Base-by-base conservation (phyloP, 2,888 invertebrate genomes). In the Podotricha telesiphe region DNA sequence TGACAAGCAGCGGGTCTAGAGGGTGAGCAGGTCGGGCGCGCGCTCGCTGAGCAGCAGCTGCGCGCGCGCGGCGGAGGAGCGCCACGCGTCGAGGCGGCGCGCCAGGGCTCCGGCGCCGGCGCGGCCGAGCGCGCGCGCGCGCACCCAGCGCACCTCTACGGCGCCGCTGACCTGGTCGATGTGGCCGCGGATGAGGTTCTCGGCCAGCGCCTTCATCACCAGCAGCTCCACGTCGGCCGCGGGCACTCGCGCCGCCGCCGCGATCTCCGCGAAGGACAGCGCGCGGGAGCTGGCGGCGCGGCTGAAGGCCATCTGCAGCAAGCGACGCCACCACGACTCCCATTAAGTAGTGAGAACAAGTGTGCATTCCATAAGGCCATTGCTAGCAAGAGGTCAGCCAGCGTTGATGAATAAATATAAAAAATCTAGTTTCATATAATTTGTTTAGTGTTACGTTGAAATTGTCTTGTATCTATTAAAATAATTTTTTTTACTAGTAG, bases 161-260 rank as follows among this genome's bases (percentile, higher is more conserved):
- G 77, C 80, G 15, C 80, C 81, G 62, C 76, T 83, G 74, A 91
- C 91, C 93, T 99, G 98, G 93, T 99, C 99, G 75, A 99, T 99
- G 70, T 97, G 97, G 0, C 99, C 99, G 69, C 96, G 95, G 5
- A 99, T 97, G 17, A 99, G 94, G 22, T 97, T 98, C 84, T 99
- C 96, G 0, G 99, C 98, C 34, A 99, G 87, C 0, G 99, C 99
- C 89, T 98, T 99, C 99, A 99, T 99, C 0, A 99, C 98, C 55
- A 99, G 93, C 73, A 98, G 94, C 84, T 99, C 99, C 20, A 99
- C 98, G 84, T 98, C 97, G 76, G 96, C 95, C 0, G 95, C 88
- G 0, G 97, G 97, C 68, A 99, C 93, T 75, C 96, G 94, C 4
- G 99, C 97, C 82, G 97, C 97, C 40, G 94, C 92, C 0, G 99